A percentile compares a stretch with the other conserved stretches of the same genome.
phyloP scores from a whole-genome alignment of 2,797 vertebrate species.

The Enteromius afrohamiltoni region DNA sequence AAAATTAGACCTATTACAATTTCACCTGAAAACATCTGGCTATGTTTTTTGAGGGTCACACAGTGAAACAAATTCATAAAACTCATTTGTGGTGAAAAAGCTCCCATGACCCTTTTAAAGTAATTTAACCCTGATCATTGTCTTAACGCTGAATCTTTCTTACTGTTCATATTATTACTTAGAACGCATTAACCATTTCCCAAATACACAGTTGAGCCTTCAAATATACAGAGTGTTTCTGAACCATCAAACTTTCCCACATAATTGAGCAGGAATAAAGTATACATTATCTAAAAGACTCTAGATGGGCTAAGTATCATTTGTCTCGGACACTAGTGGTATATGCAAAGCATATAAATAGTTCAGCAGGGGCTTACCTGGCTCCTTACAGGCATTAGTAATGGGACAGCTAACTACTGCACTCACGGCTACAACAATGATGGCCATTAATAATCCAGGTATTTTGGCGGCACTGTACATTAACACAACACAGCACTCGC shows the following conservation, averaged over 20 bases:
- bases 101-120: slow-evolving; percentile 17
- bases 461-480: slow-evolving; percentile 58
- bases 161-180: slow-evolving; percentile 18
- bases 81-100: slow-evolving; percentile 7
- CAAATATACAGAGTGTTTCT: neutral
- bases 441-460: slow-evolving; percentile 46
- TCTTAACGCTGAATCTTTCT: slow-evolving; percentile 25
- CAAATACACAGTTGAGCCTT: slow-evolving; percentile 14
- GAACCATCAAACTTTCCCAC: slow-evolving; percentile 15
- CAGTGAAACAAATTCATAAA: slow-evolving; percentile 38
- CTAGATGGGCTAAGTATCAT: slow-evolving; percentile 40
- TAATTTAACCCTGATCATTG: slow-evolving; percentile 39
- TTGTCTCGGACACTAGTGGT: slow-evolving; percentile 41
- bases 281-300: slow-evolving; percentile 28
- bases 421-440: slow-evolving; percentile 44
- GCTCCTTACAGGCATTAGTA: slow-evolving; percentile 19
- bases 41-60: slow-evolving; percentile 27
- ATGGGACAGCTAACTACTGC: slow-evolving; percentile 42
- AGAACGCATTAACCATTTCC: slow-evolving; percentile 24
- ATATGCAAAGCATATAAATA: slow-evolving; percentile 71
- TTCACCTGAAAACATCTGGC: slow-evolving; percentile 1
- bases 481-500: slow-evolving; percentile 50
- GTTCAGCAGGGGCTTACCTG: slow-evolving; percentile 53
- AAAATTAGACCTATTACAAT: neutral
- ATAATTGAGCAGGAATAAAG: slow-evolving; percentile 46